Evolutionary conservation across 1,140 invertebrate genomes (phyloP).

Genomic region (Euura lappo): DNA sequence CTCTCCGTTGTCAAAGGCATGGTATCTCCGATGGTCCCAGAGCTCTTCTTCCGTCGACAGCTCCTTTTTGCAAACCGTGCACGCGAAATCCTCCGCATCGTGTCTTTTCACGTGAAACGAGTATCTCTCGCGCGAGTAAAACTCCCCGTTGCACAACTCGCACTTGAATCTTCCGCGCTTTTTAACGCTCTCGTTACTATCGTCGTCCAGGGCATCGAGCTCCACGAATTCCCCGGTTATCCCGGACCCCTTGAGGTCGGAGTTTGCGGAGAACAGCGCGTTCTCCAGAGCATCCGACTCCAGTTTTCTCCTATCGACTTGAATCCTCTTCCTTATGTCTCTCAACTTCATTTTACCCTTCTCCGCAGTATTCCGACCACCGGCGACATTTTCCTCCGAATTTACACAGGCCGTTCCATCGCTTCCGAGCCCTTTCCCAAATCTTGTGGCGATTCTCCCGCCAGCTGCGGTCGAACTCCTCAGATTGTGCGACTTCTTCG

Average conservation of each 20-base stretch:
- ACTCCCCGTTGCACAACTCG: background rate
- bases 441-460: background rate
- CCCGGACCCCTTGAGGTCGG: background rate
- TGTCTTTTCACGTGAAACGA: background rate
- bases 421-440: background rate
- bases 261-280: background rate
- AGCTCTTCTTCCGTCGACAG: background rate
- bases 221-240: background rate
- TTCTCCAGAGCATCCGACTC: background rate
- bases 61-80: background rate
- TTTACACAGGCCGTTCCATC: background rate
- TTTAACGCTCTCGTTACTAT: background rate
- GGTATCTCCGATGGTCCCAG: background rate
- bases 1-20: background rate
- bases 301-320: background rate
- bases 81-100: background rate
- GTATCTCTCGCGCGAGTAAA: background rate
- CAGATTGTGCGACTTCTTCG: constrained; percentile 15
- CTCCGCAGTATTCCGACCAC: background rate
- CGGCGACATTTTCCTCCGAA: background rate
- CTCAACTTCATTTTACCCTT: background rate
- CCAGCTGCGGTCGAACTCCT: background rate
- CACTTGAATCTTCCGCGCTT: background rate
- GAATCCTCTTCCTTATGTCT: background rate
- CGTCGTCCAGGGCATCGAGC: background rate